These are phyloP conservation scores for Tiliacea aurago DNA, from an alignment of 2,888 invertebrate species.

Conservation along the genomic window DNA sequence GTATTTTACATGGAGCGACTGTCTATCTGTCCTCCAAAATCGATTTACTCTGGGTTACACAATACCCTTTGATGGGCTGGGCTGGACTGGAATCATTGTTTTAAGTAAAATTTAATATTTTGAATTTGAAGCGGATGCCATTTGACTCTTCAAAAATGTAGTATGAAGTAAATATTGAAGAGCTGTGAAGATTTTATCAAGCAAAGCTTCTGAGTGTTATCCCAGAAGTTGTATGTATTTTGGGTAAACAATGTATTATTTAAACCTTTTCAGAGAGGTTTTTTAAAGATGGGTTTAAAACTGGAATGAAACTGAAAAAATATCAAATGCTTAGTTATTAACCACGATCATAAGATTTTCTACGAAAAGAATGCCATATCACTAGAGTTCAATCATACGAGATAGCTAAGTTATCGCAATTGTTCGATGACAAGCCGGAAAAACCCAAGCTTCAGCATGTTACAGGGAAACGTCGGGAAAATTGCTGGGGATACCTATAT, in stretches of 20 bases:
- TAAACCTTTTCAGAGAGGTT: not conserved
- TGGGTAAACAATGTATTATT: not conserved
- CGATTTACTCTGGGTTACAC: not conserved
- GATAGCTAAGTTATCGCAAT: slow-evolving; percentile 23
- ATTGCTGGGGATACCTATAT: slow-evolving; percentile 23
- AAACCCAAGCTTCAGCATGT: slow-evolving; percentile 15
- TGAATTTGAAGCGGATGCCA: not conserved
- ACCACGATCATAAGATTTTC: not conserved
- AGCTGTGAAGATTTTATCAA: slow-evolving; percentile 4
- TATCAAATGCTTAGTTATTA: not conserved
- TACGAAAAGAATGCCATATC: slow-evolving; percentile 9
- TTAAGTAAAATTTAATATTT: not conserved
- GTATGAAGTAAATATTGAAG: slow-evolving; percentile 7
- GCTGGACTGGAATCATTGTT: not conserved
- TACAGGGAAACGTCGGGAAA: slow-evolving; percentile 6
- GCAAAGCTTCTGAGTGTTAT: not conserved
- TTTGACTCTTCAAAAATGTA: not conserved
- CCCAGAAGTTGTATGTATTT: not conserved
- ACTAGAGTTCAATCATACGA: slow-evolving; percentile 13
- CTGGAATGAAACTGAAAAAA: not conserved
- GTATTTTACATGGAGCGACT: not conserved
- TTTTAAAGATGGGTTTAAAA: not conserved
- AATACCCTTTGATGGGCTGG: not conserved
- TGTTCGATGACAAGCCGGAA: slow-evolving; percentile 37
- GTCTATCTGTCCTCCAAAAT: not conserved